These are phyloP conservation scores for Trilocha varians DNA, from an alignment of 2,888 invertebrate genomes.

Conservation along the genomic window DNA sequence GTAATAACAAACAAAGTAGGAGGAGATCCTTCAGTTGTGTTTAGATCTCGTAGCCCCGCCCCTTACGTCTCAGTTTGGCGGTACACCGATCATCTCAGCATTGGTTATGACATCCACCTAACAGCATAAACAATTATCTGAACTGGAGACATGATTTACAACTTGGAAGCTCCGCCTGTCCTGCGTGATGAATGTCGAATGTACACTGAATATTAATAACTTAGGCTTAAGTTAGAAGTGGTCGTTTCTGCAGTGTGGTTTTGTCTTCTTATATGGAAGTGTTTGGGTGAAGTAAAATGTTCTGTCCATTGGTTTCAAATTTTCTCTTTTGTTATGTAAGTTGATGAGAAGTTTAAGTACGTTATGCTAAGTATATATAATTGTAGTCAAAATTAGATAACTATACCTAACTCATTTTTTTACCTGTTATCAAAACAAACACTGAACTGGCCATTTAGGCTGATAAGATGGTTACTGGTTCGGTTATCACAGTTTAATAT, in stretches of 20 bases:
- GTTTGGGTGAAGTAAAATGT: too few species aligned
- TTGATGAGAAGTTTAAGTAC: too few species aligned
- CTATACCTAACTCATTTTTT: too few species aligned
- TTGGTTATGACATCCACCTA: conserved; percentile 13
- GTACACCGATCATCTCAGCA: not conserved
- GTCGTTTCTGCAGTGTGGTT: not conserved
- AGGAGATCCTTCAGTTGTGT: not conserved
- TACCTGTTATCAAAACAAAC: too few species aligned
- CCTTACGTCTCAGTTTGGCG: not conserved
- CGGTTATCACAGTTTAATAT: too few species aligned
- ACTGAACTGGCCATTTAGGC: too few species aligned
- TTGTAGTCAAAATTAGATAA: too few species aligned
- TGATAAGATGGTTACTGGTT: too few species aligned
- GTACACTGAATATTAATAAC: conserved; percentile 28
- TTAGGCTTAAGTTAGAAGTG: conserved; percentile 7
- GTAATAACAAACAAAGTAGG: not conserved
- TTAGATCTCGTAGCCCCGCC: conserved; percentile 12
- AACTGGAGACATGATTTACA: conserved; percentile 39
- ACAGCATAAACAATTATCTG: conserved; percentile 37
- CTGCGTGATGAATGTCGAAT: conserved; percentile 35
- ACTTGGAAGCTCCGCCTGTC: conserved; percentile 44
- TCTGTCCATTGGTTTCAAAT: too few species aligned
- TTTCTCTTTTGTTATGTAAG: too few species aligned
- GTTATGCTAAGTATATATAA: too few species aligned
- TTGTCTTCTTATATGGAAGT: too few species aligned